Base-by-base conservation (phyloP, 2,888 invertebrate species). In the Spodoptera exigua region DNA sequence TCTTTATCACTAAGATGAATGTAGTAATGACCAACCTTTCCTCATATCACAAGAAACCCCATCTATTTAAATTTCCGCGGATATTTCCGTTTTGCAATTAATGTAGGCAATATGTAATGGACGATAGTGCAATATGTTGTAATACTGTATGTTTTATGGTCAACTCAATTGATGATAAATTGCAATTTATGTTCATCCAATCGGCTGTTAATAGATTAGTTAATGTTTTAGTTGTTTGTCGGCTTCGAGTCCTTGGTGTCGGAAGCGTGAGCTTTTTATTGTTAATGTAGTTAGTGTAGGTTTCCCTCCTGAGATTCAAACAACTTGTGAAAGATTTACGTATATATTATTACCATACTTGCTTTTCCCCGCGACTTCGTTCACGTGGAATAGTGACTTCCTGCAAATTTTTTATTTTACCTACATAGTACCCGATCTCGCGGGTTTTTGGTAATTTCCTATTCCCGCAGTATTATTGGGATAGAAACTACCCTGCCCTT, bases 1-100 rank as follows among this genome's bases (percentile, higher is more conserved):
- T 53, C 44, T 63, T 32, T 61, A 55, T 37, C 49, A 59, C 51
- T 54, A 60, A 61, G 51, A 64, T 52, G 63, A 74, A 70, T 74
- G 17, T 39, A 62, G 65, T 65, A 63, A 60, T 70, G 63, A 61
- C 9, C 14, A 70, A 62, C 63, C 73, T 75, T 75, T 67, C 70
- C 73, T 73, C 21, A 32, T 60, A 16, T 44, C 10, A 43, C 10
- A 39, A 55, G 37, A 17, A 46, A 58, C 14, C 4, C 58, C 44
- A 58, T 57, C 0, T n/a, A 43, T 47, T 21, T 11, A 3, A 12
- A 35, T 70, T 55, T 21, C 14, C n/a, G 12, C 32, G 27, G 46
- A 54, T 5, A 11, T 2, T n/a, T 41, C 3, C 0, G 1, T 41
- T 1, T 39, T 35, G 4, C 17, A 40, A n/a, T 21, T 17, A 27